Conservation (phyloP, 2,113 vertebrate genomes). For the Prionailurus bengalensis region DNA sequence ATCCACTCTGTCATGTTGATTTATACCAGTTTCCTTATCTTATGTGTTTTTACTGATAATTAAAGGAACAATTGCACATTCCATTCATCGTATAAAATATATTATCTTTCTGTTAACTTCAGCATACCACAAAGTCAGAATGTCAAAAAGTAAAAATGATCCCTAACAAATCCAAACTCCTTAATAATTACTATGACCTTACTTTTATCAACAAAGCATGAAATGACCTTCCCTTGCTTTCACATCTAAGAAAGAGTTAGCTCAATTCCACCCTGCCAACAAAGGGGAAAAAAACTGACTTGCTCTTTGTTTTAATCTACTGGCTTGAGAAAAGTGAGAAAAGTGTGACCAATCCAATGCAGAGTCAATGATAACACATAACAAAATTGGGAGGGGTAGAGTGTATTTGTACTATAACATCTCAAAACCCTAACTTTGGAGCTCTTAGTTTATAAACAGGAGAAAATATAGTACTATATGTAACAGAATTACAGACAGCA, state of each 20-base stretch:
- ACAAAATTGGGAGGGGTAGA: neutral
- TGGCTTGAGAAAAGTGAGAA: slow-evolving; percentile 17
- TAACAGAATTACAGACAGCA: neutral
- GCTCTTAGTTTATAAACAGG: neutral
- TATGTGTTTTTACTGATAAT: slow-evolving; percentile 80
- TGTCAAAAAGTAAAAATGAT: slow-evolving; percentile 51
- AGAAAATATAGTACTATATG: neutral
- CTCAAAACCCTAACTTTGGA: slow-evolving; percentile 15
- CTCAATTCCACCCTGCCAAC: slow-evolving; percentile 78
- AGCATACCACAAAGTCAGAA: slow-evolving; percentile 77
- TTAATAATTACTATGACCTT: slow-evolving; percentile 81
- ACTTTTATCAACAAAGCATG: slow-evolving; percentile 83
- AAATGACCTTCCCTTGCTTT: slow-evolving; percentile 79
- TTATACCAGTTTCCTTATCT: slow-evolving; percentile 84
- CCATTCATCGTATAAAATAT: slow-evolving; percentile 71
- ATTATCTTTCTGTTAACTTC: slow-evolving; percentile 74
- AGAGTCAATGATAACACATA: neutral
- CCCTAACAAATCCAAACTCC: slow-evolving; percentile 71
- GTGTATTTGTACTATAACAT: neutral
- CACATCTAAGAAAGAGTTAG: slow-evolving; percentile 78
- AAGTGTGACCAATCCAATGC: neutral
- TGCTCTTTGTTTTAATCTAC: slow-evolving; percentile 51
- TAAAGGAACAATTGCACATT: slow-evolving; percentile 75
- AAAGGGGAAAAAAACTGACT: slow-evolving; percentile 65
- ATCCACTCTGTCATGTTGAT: slow-evolving; percentile 80